Evolutionary conservation across 2,888 invertebrate genomes (phyloP).

Genomic region (Cantharis flavilabris): DNA sequence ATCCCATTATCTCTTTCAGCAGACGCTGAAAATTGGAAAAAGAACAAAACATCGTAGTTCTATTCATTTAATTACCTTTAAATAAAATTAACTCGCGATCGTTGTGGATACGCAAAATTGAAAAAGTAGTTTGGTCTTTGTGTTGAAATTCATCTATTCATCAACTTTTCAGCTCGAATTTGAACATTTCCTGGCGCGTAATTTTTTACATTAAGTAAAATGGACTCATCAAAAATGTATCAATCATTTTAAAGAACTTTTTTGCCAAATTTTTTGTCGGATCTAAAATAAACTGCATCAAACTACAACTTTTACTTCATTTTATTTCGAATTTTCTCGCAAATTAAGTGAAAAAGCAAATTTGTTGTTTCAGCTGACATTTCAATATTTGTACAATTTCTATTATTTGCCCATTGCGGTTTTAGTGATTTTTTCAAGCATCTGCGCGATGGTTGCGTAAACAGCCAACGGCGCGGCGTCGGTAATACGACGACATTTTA

Average conservation of each 20-base stretch:
- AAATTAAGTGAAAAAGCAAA: background rate
- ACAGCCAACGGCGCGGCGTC: background rate
- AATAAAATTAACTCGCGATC: background rate
- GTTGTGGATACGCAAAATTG: background rate
- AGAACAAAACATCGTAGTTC: background rate
- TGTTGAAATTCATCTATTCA: background rate
- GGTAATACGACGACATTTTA: too few species aligned
- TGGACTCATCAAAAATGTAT: slow-evolving; percentile 23
- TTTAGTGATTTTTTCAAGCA: background rate
- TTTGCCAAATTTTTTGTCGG: slow-evolving; percentile 1
- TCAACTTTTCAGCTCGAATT: background rate
- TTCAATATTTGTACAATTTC: background rate
- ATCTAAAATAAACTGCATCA: background rate
- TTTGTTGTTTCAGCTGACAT: background rate
- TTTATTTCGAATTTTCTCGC: background rate
- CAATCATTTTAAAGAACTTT: slow-evolving; percentile 21
- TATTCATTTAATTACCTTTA: background rate
- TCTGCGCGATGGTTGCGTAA: background rate
- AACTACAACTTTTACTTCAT: background rate
- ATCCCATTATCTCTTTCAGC: background rate
- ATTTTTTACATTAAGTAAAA: slow-evolving; percentile 19
- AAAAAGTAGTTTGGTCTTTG: background rate
- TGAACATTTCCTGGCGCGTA: slow-evolving; percentile 2
- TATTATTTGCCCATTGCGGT: background rate
- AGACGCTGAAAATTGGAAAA: background rate